Percentiles rank a stretch among this genome's conserved stretches.
Evolutionary conservation across 2,113 vertebrate species (phyloP).

Genomic region (Rhinoptilus africanus): DNA sequence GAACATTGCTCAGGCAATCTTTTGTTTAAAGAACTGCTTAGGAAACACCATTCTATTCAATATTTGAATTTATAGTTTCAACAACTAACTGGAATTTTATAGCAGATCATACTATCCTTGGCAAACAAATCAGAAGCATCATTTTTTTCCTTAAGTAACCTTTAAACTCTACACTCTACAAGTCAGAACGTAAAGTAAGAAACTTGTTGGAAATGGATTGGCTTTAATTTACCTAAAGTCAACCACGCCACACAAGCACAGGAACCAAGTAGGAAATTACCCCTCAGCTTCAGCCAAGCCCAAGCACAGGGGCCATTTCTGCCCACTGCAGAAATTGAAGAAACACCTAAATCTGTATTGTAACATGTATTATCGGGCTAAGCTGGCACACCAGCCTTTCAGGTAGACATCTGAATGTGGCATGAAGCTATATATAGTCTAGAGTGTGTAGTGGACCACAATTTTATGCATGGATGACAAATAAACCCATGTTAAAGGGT

Average conservation of each 20-base stretch:
- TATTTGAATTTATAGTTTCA: not conserved
- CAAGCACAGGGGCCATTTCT: not conserved
- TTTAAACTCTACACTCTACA: not conserved
- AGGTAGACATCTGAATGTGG: not conserved
- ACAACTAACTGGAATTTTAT: not conserved
- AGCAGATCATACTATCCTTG: not conserved
- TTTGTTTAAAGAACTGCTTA: not conserved
- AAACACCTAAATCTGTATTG: not conserved
- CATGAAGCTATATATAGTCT: not conserved
- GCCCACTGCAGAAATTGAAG: not conserved
- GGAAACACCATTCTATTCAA: not conserved
- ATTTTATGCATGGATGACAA: not conserved
- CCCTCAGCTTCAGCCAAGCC: not conserved
- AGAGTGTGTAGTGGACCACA: not conserved
- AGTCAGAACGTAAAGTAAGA: not conserved
- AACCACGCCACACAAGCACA: not conserved
- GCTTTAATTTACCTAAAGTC: not conserved
- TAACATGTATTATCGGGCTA: not conserved
- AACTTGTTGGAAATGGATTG: not conserved
- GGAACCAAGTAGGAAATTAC: not conserved
- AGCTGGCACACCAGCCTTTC: not conserved
- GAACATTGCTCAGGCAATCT: not conserved
- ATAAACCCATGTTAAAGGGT: not conserved
- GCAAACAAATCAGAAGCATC: not conserved
- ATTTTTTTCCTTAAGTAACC: not conserved